Conservation (phyloP, 2,113 vertebrate genomes). For the Strix aluco region DNA sequence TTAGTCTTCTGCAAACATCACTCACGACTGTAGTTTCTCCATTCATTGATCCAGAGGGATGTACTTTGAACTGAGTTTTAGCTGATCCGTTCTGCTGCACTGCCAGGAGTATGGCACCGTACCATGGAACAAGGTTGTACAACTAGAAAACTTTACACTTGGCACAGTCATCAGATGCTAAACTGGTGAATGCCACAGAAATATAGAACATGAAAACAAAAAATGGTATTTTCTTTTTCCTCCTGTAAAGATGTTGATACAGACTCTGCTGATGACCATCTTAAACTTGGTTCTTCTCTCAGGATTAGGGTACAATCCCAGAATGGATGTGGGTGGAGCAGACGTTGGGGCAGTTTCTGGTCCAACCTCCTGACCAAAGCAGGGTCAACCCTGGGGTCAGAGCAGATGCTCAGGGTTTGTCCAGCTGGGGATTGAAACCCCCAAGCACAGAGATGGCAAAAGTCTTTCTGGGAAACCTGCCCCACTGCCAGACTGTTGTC, state of each 20-base stretch:
- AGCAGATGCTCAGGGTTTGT: no score
- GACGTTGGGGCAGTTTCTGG: background rate
- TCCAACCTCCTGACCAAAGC: background rate
- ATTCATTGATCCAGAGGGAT: background rate
- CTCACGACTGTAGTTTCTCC: background rate
- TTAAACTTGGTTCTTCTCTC: background rate
- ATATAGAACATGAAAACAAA: accelerated
- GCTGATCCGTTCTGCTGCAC: background rate
- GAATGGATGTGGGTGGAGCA: no score
- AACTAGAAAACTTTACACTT: background rate
- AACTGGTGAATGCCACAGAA: background rate
- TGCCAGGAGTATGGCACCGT: background rate
- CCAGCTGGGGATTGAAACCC: no score
- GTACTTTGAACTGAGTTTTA: background rate
- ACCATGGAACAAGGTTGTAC: accelerated
- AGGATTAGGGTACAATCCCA: background rate
- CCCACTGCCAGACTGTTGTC: no score
- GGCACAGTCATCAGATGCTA: background rate
- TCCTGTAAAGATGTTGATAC: background rate
- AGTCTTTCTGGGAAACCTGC: no score
- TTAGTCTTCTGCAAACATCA: background rate
- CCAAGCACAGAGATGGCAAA: no score
- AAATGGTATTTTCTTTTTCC: background rate
- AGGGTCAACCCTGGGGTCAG: background rate
- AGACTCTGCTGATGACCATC: background rate